These are phyloP conservation scores for Sakesphorus luctuosus DNA, from an alignment of 2,113 vertebrate genomes.

Conservation along the genomic window DNA sequence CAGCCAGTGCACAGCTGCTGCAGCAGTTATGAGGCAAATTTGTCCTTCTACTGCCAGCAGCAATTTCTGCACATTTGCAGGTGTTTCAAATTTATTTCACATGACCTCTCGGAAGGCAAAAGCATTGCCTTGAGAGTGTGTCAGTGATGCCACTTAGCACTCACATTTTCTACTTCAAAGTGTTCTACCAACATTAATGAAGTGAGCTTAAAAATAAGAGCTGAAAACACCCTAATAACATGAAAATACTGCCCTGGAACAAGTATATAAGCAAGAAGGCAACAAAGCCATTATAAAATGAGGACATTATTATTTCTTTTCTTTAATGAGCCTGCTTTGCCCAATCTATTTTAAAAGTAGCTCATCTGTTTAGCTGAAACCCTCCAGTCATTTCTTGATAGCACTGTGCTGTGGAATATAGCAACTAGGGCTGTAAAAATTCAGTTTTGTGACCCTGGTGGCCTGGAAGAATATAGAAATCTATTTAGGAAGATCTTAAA, in stretches of 20 bases:
- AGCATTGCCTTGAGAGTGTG: neutral
- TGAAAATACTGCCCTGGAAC: conserved; percentile 13
- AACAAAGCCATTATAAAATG: conserved; percentile 37
- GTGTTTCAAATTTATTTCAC: conserved; percentile 6
- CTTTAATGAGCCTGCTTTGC: conserved; percentile 44
- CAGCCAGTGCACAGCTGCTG: neutral
- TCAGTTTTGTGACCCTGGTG: neutral
- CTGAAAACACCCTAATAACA: conserved; percentile 35
- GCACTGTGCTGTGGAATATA: neutral
- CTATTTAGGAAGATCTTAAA: conserved; percentile 4
- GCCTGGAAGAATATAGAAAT: neutral
- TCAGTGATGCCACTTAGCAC: conserved; percentile 34
- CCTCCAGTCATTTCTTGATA: conserved; percentile 3
- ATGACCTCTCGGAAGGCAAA: conserved; percentile 39
- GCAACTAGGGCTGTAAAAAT: neutral
- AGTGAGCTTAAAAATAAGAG: conserved; percentile 18
- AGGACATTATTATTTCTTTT: neutral
- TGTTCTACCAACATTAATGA: conserved; percentile 35
- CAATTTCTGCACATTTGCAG: conserved; percentile 12
- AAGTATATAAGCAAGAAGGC: neutral
- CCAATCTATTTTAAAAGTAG: conserved; percentile 22
- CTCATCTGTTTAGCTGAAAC: conserved; percentile 23
- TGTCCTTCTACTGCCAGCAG: neutral
- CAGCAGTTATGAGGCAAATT: neutral
- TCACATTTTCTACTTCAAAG: conserved; percentile 41